These are phyloP conservation scores for Syncerus caffer DNA, from an alignment of 2,797 vertebrate species.

Conservation along the genomic window DNA sequence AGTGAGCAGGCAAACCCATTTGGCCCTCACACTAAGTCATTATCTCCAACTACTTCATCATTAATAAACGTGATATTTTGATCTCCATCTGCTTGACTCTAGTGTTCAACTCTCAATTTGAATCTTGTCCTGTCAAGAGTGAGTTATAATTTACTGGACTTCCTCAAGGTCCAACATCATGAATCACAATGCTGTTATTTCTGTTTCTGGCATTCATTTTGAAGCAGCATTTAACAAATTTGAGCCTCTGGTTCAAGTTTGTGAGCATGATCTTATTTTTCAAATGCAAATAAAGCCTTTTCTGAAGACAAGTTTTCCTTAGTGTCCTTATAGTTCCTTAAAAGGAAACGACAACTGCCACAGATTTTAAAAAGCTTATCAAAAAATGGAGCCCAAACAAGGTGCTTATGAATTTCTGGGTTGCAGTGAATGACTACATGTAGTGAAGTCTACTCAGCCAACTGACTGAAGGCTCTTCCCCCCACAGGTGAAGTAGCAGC, in stretches of 20 bases:
- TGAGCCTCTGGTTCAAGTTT: neutral
- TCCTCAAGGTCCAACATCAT: neutral
- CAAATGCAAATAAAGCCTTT: neutral
- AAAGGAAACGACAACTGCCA: neutral
- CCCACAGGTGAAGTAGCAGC: neutral
- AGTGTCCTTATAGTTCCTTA: neutral
- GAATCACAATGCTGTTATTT: neutral
- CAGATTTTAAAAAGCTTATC: neutral
- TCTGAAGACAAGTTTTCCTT: neutral
- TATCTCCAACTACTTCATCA: neutral
- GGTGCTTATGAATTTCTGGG: neutral
- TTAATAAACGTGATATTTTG: neutral
- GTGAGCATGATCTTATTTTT: neutral
- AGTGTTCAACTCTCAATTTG: neutral
- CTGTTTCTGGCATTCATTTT: neutral
- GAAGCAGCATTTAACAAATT: neutral
- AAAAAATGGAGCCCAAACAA: neutral
- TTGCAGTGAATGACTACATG: neutral
- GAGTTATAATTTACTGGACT: neutral
- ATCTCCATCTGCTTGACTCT: neutral
- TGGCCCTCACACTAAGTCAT: neutral
- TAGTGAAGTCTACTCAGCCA: neutral
- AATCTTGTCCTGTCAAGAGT: neutral
- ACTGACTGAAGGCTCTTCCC: neutral
- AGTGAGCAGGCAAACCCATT: neutral